Base-by-base conservation (phyloP, 2,888 invertebrate genomes). In the Alitta virens region DNA sequence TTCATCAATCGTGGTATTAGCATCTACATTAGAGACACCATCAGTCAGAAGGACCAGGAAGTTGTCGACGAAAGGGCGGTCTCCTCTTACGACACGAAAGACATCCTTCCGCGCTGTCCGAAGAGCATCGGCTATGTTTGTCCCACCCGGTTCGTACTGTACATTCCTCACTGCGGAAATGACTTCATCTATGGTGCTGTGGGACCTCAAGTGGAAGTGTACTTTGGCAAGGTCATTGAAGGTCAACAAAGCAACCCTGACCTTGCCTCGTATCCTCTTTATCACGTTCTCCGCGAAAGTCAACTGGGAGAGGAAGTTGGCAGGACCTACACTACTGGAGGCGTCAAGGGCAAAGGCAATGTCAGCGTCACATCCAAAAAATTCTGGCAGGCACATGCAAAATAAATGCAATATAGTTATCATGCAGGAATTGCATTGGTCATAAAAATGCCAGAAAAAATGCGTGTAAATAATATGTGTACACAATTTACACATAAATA, bases 11-110 rank as follows among this genome's bases (percentile, higher is more conserved):
- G 67, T 66, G 2, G 25, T n/a, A n/a, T 50, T 51, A 2, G 33
- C 18, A 24, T 67, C 42, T 7, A 67, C 53, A 55, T 69, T 69
- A n/a, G 65, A 65, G 23, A 59, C 55, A 24, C 69, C 69, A 40
- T 69, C 69, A 7, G 69, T 66, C 16, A 69, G 51, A 9, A 67
- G 27, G 33, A 69, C 16, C 24, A 43, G 51, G 2, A 69, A 33
- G 51, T 69, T 63, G 18, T 51, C 53, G 16, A 63, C 64, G 2
- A 50, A 38, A 1, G 63, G 60, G 24, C 69, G 55, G 52, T 65
- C 63, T 18, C 64, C 67, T 21, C n/a, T 25, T 12, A 1, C 38
- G 38, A 42, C 26, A 33, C 5, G n/a, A 43, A 65, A 59, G 9
- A 67, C 58, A 23, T 57, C 5, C 16, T 69, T 60, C 5, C 63